These are phyloP conservation scores for Carterocephalus palaemon DNA, from an alignment of 2,888 invertebrate genomes.

Conservation along the genomic window DNA sequence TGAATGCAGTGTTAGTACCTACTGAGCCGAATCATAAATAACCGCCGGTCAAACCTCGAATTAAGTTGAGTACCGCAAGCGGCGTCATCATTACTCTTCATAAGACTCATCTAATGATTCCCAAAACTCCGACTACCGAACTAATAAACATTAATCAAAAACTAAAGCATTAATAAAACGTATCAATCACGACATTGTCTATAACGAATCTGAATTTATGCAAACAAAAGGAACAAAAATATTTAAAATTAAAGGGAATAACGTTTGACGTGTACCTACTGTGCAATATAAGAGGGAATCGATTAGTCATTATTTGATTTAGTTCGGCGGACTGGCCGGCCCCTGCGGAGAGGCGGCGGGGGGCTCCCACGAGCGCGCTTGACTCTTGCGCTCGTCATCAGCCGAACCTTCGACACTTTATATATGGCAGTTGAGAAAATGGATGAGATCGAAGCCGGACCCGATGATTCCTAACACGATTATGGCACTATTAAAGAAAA, in stretches of 20 bases:
- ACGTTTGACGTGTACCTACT: slow-evolving; percentile 78
- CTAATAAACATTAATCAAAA: slow-evolving; percentile 77
- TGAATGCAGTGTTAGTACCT: slow-evolving; percentile 53
- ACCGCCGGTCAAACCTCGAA: slow-evolving; percentile 63
- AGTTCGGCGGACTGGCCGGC: slow-evolving; percentile 69
- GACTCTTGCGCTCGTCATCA: slow-evolving; percentile 65
- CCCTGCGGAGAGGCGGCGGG: slow-evolving; percentile 68
- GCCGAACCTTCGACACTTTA: slow-evolving; percentile 71
- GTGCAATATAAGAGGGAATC: slow-evolving; percentile 77
- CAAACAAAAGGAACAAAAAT: slow-evolving; percentile 67
- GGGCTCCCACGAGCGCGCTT: slow-evolving; percentile 66
- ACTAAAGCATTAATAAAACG: slow-evolving; percentile 68
- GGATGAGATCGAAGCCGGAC: slow-evolving; percentile 44
- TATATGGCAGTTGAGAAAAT: slow-evolving; percentile 57
- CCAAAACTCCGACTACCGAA: slow-evolving; percentile 77
- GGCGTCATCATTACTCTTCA: slow-evolving; percentile 71
- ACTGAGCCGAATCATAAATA: slow-evolving; percentile 60
- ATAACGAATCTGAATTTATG: slow-evolving; percentile 73
- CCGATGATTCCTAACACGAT: slow-evolving; percentile 29
- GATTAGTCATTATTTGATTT: slow-evolving; percentile 80
- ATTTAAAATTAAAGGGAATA: slow-evolving; percentile 75
- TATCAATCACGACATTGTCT: slow-evolving; percentile 75
- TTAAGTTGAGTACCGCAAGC: slow-evolving; percentile 72
- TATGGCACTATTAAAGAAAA: slow-evolving; percentile 20
- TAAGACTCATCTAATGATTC: slow-evolving; percentile 74